These are phyloP conservation scores for Rhingia rostrata DNA, from an alignment of 2,888 invertebrate species.

Conservation along the genomic window DNA sequence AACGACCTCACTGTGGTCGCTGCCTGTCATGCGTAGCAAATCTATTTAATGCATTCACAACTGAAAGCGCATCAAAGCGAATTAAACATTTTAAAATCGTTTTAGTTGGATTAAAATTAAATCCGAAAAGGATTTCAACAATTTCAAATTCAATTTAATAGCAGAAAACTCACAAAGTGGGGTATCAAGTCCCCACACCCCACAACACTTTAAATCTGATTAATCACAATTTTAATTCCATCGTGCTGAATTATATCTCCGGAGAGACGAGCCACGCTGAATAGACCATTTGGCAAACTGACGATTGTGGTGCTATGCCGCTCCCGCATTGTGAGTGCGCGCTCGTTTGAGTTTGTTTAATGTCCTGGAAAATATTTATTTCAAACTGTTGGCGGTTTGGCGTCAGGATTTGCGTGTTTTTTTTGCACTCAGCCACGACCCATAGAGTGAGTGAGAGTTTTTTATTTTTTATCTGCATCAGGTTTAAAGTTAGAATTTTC, in stretches of 20 bases:
- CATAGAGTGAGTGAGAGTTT: neutral
- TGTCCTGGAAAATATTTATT: constrained; percentile 69
- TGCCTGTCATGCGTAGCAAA: neutral
- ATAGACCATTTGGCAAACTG: constrained; percentile 40
- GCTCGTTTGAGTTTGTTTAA: constrained; percentile 66
- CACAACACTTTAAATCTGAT: constrained; percentile 47
- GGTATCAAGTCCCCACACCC: neutral
- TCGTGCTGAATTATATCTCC: constrained; percentile 17
- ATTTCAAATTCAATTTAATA: constrained; percentile 61
- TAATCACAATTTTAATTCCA: constrained; percentile 66
- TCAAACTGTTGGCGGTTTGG: constrained; percentile 57
- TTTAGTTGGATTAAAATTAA: constrained; percentile 39
- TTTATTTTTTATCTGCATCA: neutral
- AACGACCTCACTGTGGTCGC: neutral
- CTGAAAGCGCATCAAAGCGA: neutral
- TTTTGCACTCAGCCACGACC: neutral
- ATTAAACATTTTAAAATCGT: constrained; percentile 1
- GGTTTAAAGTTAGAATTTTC: constrained; percentile 53
- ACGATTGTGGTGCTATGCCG: constrained; percentile 21
- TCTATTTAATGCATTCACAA: neutral
- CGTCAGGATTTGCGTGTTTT: constrained; percentile 31
- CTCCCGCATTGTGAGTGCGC: constrained; percentile 34
- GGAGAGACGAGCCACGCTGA: constrained; percentile 18
- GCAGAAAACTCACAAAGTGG: neutral
- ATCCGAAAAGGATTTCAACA: constrained; percentile 7